phyloP scores from a whole-genome alignment of 2,888 invertebrate species.

The Morinoia aosen region DNA sequence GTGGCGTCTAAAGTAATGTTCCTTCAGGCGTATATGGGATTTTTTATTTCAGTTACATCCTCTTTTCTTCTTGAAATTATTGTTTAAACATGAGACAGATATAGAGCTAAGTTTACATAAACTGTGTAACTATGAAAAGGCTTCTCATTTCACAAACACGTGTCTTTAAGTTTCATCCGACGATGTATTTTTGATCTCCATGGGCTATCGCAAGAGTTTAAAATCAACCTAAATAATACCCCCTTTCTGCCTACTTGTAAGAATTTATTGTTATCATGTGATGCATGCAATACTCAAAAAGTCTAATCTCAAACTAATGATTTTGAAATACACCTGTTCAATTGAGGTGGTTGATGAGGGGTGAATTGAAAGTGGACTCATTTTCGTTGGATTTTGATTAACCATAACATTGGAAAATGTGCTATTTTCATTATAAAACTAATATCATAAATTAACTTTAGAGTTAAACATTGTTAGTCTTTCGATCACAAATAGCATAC shows the following conservation, averaged over 20 bases:
- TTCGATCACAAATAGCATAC: too few species aligned
- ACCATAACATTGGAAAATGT: background rate
- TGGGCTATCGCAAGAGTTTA: background rate
- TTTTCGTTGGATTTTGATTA: background rate
- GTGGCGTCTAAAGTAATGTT: too few species aligned
- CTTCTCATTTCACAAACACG: background rate
- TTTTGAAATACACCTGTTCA: background rate
- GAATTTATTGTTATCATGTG: background rate
- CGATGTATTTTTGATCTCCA: background rate
- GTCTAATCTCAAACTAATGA: background rate
- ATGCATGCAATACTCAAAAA: background rate
- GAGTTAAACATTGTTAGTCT: background rate
- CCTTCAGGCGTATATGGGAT: too few species aligned
- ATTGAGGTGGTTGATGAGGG: background rate
- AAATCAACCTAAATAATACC: background rate
- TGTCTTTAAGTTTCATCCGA: background rate
- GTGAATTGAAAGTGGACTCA: background rate
- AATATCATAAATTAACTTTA: background rate
- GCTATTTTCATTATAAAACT: background rate
- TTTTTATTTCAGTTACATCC: too few species aligned
- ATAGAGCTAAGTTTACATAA: background rate
- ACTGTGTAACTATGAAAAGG: background rate
- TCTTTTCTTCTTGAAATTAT: background rate
- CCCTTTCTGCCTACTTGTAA: background rate
- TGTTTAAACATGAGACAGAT: background rate